Evolutionary conservation across 2,888 invertebrate species (phyloP), one percentile per base, ranked within the genome.

Genomic region (Ceraclea dissimilis): DNA sequence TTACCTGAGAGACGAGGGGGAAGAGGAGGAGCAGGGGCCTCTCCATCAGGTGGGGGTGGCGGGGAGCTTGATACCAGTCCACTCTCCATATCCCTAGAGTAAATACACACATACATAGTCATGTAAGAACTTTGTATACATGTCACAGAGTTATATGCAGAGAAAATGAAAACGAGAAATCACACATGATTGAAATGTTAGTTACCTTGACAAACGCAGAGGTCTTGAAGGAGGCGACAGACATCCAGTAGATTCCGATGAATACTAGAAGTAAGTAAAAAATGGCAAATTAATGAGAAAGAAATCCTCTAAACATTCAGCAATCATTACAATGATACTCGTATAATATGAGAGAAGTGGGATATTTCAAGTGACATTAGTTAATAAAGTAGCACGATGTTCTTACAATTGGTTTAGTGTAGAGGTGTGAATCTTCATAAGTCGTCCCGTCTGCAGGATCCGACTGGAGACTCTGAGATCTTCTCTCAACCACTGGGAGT

Each of bases 331-430:
- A n/a, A n/a, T n/a, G n/a, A n/a, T n/a, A n/a, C n/a, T n/a, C n/a
- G n/a, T n/a, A n/a, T n/a, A n/a, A n/a, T n/a, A n/a, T n/a, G n/a
- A n/a, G n/a, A n/a, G n/a, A n/a, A n/a, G n/a, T n/a, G n/a, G n/a
- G n/a, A n/a, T n/a, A n/a, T n/a, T n/a, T n/a, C n/a, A n/a, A n/a
- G n/a, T n/a, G n/a, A n/a, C n/a, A n/a, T n/a, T n/a, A n/a, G n/a
- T n/a, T n/a, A n/a, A n/a, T n/a, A n/a, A n/a, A n/a, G n/a, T n/a
- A n/a, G n/a, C n/a, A n/a, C n/a, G n/a, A n/a, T n/a, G n/a, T n/a
- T n/a, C n/a, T 71, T 70, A 83, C 85, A 68, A 79, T 74, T 39
- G 89, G 88, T 69, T 85, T 85, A 61, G 88, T 88, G 68, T 90
- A 90, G 19, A 86, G 82, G 71, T 85, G 85, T 59, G 84, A 81